These are phyloP conservation scores for Pseudomyrmex cubaensis DNA, from an alignment of 1,140 invertebrate genomes.

Conservation along the genomic window DNA sequence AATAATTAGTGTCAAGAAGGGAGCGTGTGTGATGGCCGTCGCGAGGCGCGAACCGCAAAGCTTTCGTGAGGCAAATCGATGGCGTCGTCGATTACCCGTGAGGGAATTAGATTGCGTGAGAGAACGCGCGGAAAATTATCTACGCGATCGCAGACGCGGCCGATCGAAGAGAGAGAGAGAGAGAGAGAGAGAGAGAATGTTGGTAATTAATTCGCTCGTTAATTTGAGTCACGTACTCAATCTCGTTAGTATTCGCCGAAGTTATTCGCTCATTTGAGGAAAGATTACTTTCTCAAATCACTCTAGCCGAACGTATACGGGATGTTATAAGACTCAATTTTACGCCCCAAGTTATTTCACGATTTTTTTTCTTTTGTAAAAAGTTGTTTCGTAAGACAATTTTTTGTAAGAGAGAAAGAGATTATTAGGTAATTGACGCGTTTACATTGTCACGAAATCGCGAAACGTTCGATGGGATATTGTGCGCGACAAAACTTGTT, in stretches of 20 bases:
- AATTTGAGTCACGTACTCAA: slow-evolving; percentile 49
- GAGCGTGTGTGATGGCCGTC: slow-evolving; percentile 5
- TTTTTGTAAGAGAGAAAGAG: too few species aligned
- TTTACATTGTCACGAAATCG: too few species aligned
- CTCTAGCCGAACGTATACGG: background rate
- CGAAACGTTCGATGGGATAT: too few species aligned
- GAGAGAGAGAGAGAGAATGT: too few species aligned
- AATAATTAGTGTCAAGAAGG: slow-evolving; percentile 43
- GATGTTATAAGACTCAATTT: background rate
- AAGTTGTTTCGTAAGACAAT: too few species aligned
- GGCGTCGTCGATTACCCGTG: slow-evolving; percentile 41
- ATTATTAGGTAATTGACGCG: too few species aligned
- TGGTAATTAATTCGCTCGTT: slow-evolving; percentile 47
- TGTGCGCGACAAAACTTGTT: too few species aligned
- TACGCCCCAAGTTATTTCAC: background rate
- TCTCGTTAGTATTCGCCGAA: slow-evolving; percentile 29
- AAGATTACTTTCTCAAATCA: slow-evolving; percentile 29
- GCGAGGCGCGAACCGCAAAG: slow-evolving; percentile 20
- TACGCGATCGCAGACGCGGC: slow-evolving; percentile 6
- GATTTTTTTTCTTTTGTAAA: too few species aligned
- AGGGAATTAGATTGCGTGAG: slow-evolving; percentile 42
- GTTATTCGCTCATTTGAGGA: slow-evolving; percentile 26
- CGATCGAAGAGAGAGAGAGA: background rate
- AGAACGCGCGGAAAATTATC: slow-evolving; percentile 48
- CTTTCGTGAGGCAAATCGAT: slow-evolving; percentile 34